Base-by-base conservation (phyloP, 1,140 invertebrate species). In the Planococcus citri region DNA sequence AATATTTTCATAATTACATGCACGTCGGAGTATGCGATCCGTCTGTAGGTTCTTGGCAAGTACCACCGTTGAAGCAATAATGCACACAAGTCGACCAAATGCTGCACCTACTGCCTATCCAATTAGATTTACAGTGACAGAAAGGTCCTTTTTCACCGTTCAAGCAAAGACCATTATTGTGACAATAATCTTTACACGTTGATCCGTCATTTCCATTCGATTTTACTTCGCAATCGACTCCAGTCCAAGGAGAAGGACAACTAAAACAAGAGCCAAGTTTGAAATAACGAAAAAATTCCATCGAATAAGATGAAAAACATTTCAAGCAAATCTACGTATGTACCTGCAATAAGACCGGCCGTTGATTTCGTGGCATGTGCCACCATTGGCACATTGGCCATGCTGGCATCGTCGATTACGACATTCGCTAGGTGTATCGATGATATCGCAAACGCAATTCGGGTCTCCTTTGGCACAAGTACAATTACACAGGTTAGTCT, bases 61-160 rank as follows among this genome's bases (percentile, higher is more conserved):
- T 69, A 22, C 82, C 86, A 27, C 79, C 79, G 76, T 86, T 84
- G 69, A 80, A 76, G 75, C 87, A 88, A 72, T 79, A 82, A 64
- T 79, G 77, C 2, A 77, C 74, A 73, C 87, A 88, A 24, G 74
- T 74, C 1, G 79, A 80, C 2, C 78, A 79, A 12, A 76, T 71
- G 24, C 83, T 78, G 73, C 85, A 88, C 29, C 79, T 75, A 9
- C 77, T 72, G 12, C 87, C 87, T 14, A 78, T 78, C 81, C 84
- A 86, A 12, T 74, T 77, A 14, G 68, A 61, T 2, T 70, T 27
- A 73, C 80, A 82, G 17, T 74, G 74, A 71, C 75, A 78, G 29
- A 38, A 27, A 1, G 72, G 70, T 14, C 41, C 60, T 14, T 68
- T 67, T 64, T 68, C 21, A 61, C 69, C 71, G 8, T 64, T n/a